Evolutionary conservation across 1,140 invertebrate species (phyloP).

Genomic region (Drosophila nannoptera): DNA sequence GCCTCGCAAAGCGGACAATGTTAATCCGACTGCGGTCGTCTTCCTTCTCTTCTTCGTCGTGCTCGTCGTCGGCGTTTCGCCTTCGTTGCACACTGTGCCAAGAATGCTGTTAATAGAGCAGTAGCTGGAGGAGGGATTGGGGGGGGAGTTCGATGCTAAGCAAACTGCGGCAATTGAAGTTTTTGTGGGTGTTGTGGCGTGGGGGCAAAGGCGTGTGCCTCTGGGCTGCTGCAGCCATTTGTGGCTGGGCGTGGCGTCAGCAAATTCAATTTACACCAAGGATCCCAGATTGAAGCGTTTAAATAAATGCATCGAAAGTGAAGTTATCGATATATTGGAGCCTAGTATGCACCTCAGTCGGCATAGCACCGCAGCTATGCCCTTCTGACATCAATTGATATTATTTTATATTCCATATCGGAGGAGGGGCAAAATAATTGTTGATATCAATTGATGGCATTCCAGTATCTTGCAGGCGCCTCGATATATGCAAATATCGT

Average conservation of each 20-base stretch:
- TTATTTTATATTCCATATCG: too few species aligned
- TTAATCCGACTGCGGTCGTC: conserved; percentile 31
- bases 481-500: background rate
- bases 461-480: conserved; percentile 13
- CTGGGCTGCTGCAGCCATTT: conserved; percentile 33
- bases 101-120: conserved; percentile 26
- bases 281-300: conserved; percentile 7
- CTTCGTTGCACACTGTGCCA: conserved; percentile 41
- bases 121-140: background rate
- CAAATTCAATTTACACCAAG: conserved; percentile 18
- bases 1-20: too few species aligned
- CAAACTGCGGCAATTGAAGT: conserved; percentile 17
- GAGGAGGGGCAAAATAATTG: background rate
- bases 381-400: too few species aligned
- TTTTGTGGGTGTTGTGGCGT: background rate
- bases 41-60: conserved; percentile 4
- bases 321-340: conserved; percentile 4
- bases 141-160: background rate
- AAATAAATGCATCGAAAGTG: background rate
- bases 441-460: too few species aligned
- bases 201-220: conserved; percentile 11
- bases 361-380: too few species aligned
- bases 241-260: conserved; percentile 16
- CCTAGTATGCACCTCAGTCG: background rate
- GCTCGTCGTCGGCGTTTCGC: conserved; percentile 25